A percentile compares a stretch with the other conserved stretches of the same genome.
These are phyloP conservation scores for Platalea minor DNA, from an alignment of 2,797 vertebrate species.

Conservation along the genomic window DNA sequence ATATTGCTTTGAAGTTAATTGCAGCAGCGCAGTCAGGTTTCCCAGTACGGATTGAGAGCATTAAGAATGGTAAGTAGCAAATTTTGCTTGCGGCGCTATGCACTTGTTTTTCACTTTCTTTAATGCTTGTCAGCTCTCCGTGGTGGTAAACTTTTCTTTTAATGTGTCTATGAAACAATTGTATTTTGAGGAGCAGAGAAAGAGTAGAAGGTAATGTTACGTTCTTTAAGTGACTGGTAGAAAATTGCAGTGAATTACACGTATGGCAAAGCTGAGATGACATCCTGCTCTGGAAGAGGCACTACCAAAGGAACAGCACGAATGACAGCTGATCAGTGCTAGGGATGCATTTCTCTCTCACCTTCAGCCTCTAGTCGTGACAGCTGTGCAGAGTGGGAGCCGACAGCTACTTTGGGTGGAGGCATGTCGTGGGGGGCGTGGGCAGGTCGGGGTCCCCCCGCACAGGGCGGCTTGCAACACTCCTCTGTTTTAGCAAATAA, in stretches of 20 bases:
- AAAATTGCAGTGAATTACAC: not conserved
- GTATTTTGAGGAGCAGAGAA: not conserved
- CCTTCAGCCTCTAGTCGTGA: not conserved
- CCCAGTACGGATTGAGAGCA: conserved; percentile 86
- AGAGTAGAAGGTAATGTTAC: not conserved
- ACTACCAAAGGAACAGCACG: not conserved
- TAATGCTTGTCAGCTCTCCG: not conserved
- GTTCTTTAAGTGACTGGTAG: not conserved
- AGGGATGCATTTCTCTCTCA: not conserved
- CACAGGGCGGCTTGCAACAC: not conserved
- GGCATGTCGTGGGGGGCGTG: not conserved
- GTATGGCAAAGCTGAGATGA: not conserved
- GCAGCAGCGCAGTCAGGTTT: conserved; percentile 88
- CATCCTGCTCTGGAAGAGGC: not conserved
- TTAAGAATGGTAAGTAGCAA: conserved; percentile 84
- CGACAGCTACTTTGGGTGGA: not conserved
- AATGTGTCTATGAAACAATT: not conserved
- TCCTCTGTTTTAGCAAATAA: not conserved
- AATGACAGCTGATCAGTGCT: not conserved
- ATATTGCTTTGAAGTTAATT: conserved; percentile 91
- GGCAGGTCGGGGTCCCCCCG: not conserved
- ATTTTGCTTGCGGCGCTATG: not conserved
- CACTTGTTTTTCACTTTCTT: not conserved
- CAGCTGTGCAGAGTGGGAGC: not conserved
- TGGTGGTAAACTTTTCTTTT: not conserved